Base-by-base conservation (phyloP, 1,140 invertebrate species). In the Megalopta genalis region DNA sequence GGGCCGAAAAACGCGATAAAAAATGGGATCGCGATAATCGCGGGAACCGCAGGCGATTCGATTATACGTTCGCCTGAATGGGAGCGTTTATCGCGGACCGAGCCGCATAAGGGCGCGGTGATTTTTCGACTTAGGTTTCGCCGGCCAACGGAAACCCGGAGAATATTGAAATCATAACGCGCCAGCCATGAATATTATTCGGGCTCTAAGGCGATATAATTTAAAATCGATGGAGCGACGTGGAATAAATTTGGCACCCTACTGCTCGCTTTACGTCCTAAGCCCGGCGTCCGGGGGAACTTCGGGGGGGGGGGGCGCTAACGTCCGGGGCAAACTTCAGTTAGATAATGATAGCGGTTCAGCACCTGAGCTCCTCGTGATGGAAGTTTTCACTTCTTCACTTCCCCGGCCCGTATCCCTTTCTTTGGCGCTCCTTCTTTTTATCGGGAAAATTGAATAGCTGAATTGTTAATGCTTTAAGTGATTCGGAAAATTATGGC, bases 91-190 rank as follows among this genome's bases (percentile, higher is more conserved):
- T 90, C 87, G 87, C 80, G 70, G 73, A n/a, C n/a, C 80, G 60
- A 76, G 73, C 81, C 85, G 80, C 85, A 76, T 84, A 86, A 88
- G 67, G 80, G 63, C 63, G 67, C 82, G 80, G 78, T 86, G 87
- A 90, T 90, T 91, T 90, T 92, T 91, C 90, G 81, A 90, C 85
- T 89, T 71, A 21, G 79, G 75, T 69, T 42, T 52, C 73, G 32
- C 42, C 70, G 32, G 42, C 57, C 62, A 39, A 23, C 77, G 65
- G 60, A 23, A 65, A 54, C n/a, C 27, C 83, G 74, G 80, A 86
- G 88, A 89, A 91, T 91, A 92, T 91, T 91, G 89, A 92, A 91
- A 91, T 92, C 90, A 91, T 92, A 91, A 90, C 88, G 88, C 81
- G 80, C 83, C 82, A 84, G 72, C 89, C 89, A 91, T 91, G 91